These are phyloP conservation scores for Agrotis clavis DNA, from an alignment of 2,888 invertebrate species.

Conservation along the genomic window DNA sequence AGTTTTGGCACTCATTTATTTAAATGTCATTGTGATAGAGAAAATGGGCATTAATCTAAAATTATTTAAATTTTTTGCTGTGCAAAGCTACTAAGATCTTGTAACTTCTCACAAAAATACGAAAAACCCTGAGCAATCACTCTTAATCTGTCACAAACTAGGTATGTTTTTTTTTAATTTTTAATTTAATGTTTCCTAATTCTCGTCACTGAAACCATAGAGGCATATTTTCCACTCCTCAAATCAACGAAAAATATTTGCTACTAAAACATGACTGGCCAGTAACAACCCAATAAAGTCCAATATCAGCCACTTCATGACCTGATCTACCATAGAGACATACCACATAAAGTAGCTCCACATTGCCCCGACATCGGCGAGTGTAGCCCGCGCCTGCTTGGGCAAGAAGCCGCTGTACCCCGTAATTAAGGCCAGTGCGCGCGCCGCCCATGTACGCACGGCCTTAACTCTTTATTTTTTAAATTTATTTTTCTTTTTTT, in stretches of 20 bases:
- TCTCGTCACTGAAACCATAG: no score
- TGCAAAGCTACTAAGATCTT: no score
- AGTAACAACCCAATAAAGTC: slow-evolving; percentile 16
- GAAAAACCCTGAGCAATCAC: background rate
- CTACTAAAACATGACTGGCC: background rate
- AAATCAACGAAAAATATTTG: background rate
- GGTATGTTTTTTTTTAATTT: no score
- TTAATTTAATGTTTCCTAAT: no score
- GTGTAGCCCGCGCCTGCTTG: slow-evolving; percentile 58
- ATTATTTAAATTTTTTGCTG: no score
- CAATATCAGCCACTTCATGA: slow-evolving; percentile 36
- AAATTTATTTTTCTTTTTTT: slow-evolving; percentile 67
- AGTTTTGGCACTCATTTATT: no score
- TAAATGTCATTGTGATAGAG: no score
- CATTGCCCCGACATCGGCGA: slow-evolving; percentile 32
- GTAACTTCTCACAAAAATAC: no score
- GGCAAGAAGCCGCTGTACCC: slow-evolving; percentile 74
- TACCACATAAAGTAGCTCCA: slow-evolving; percentile 51
- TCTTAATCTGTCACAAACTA: background rate
- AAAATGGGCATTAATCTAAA: no score
- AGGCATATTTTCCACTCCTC: background rate
- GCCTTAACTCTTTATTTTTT: slow-evolving; percentile 60
- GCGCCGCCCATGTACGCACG: slow-evolving; percentile 81
- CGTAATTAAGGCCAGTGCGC: slow-evolving; percentile 84
- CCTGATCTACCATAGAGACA: slow-evolving; percentile 42